Conservation (phyloP, 2,113 vertebrate species). For the Bos taurus region ARS-UCD2.0 NC_037332.1:96347001-96347500, state of each 20-base stretch:
- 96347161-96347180: neutral
- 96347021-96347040: neutral
- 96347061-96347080: neutral
- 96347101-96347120: accelerated
- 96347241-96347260: neutral
- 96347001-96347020: neutral
- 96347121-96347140: neutral
- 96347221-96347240: no score
- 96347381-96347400: neutral
- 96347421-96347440: neutral
- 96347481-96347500: neutral
- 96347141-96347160: accelerated
- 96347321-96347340: neutral
- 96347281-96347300: neutral
- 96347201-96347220: neutral
- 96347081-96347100: neutral
- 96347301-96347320: neutral
- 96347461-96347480: neutral
- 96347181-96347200: neutral
- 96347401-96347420: neutral
- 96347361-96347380: neutral
- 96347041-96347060: neutral
- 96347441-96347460: neutral
- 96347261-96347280: neutral
- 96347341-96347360: neutral